These are phyloP conservation scores for Orientallactaga bullata DNA, from an alignment of 2,113 vertebrate species.

Conservation along the genomic window DNA sequence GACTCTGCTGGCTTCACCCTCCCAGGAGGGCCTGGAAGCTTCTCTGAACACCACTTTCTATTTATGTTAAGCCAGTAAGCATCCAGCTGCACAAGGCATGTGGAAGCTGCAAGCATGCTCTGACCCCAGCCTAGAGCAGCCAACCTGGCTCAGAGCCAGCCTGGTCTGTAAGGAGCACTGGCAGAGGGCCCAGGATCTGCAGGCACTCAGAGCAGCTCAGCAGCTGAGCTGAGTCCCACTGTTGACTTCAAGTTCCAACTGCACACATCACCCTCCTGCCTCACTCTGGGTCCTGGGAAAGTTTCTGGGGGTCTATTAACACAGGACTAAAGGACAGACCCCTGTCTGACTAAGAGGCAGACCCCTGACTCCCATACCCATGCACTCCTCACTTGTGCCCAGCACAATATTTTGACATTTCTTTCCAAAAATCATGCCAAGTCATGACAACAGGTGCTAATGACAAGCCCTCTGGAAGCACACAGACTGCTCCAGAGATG, in stretches of 20 bases:
- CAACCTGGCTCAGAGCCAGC: background rate
- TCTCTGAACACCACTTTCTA: background rate
- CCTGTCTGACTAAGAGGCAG: too few relatives aligned
- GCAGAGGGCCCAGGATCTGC: background rate
- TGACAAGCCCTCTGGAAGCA: background rate
- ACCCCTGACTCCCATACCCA: background rate
- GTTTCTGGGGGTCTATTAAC: background rate
- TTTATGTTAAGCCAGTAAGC: background rate
- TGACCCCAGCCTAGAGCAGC: background rate
- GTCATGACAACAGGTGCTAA: background rate
- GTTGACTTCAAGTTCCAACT: background rate
- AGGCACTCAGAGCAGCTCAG: background rate
- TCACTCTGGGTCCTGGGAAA: background rate
- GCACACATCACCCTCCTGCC: background rate
- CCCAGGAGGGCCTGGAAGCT: background rate
- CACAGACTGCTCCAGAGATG: background rate
- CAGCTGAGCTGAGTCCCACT: background rate
- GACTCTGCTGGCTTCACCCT: background rate
- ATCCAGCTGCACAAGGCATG: background rate
- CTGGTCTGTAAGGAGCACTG: background rate
- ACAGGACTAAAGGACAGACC: background rate
- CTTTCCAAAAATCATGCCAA: background rate
- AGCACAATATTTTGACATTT: background rate
- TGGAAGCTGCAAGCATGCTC: background rate
- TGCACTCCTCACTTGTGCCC: rapidly evolving